Percentiles rank a stretch among this genome's conserved stretches.
These are phyloP conservation scores for Hydrocynus forskahlii DNA, from an alignment of 2,797 vertebrate species.

Conservation along the genomic window DNA sequence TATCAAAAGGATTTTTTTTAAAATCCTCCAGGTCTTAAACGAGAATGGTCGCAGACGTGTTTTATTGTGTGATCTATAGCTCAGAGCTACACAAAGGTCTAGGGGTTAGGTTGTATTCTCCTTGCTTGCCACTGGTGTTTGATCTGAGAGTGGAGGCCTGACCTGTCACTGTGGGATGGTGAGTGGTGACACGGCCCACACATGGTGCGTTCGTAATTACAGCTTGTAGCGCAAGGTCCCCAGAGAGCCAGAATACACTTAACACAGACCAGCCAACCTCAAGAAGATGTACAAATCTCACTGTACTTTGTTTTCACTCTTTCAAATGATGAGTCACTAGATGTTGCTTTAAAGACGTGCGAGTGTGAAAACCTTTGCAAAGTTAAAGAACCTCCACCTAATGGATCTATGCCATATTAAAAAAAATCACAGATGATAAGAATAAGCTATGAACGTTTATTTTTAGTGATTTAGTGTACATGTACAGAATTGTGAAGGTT, in stretches of 20 bases:
- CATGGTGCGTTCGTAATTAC: constrained; percentile 63
- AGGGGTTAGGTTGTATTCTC: constrained; percentile 69
- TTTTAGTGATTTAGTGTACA: no score
- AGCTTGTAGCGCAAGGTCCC: background rate
- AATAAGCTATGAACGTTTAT: no score
- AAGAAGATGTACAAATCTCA: background rate
- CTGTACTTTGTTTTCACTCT: background rate
- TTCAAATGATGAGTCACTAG: no score
- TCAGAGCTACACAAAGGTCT: constrained; percentile 37
- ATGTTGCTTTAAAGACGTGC: no score
- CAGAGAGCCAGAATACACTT: constrained; percentile 18
- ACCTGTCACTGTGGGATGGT: constrained; percentile 80
- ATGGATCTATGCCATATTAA: no score
- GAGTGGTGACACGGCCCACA: constrained; percentile 76
- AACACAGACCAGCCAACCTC: background rate
- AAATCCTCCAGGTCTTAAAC: background rate
- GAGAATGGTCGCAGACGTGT: background rate
- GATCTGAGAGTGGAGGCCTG: constrained; percentile 78
- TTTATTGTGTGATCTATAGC: constrained; percentile 30
- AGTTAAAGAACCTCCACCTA: background rate
- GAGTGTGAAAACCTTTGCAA: no score
- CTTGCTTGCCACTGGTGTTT: constrained; percentile 78
- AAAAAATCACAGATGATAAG: no score
- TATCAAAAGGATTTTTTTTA: background rate
- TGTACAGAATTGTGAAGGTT: no score